A percentile compares a stretch with the other conserved stretches of the same genome.
Conservation (phyloP, 1,140 invertebrate genomes). For the Lordiphosa stackelbergi region DNA sequence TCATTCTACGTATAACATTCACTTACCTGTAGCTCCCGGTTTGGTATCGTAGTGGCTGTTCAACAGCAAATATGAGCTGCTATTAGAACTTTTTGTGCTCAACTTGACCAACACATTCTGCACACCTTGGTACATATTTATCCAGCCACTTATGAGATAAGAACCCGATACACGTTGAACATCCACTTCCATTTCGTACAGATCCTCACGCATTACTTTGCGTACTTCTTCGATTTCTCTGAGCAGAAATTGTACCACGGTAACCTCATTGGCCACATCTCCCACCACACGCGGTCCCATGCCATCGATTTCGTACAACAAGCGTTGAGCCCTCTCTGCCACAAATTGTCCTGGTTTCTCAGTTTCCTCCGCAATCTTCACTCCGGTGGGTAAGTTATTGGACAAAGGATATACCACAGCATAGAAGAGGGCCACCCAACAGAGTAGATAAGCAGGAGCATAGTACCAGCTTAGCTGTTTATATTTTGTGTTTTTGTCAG, state of each 20-base stretch:
- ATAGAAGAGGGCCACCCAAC: constrained; percentile 59
- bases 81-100: constrained; percentile 76
- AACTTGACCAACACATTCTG: constrained; percentile 89
- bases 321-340: constrained; percentile 54
- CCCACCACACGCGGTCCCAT: constrained; percentile 84
- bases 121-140: constrained; percentile 83
- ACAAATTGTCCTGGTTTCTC: constrained; percentile 44
- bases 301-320: constrained; percentile 82
- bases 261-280: constrained; percentile 82
- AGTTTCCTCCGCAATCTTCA: constrained; percentile 35
- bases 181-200: constrained; percentile 60
- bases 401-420: constrained; percentile 56
- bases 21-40: constrained; percentile 83
- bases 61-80: constrained; percentile 83
- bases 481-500: neutral
- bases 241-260: constrained; percentile 79
- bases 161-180: constrained; percentile 82
- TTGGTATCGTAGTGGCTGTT: constrained; percentile 97
- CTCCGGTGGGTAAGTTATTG: constrained; percentile 41
- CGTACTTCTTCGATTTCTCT: constrained; percentile 57
- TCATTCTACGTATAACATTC: too few relatives aligned
- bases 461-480: constrained; percentile 34
- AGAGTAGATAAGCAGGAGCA: constrained; percentile 46
- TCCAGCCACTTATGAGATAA: constrained; percentile 86
- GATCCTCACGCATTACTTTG: constrained; percentile 33